A percentile compares a stretch with the other conserved stretches of the same genome.
Conservation (phyloP, 2,113 vertebrate genomes). For the Turdus rufiventris region DNA sequence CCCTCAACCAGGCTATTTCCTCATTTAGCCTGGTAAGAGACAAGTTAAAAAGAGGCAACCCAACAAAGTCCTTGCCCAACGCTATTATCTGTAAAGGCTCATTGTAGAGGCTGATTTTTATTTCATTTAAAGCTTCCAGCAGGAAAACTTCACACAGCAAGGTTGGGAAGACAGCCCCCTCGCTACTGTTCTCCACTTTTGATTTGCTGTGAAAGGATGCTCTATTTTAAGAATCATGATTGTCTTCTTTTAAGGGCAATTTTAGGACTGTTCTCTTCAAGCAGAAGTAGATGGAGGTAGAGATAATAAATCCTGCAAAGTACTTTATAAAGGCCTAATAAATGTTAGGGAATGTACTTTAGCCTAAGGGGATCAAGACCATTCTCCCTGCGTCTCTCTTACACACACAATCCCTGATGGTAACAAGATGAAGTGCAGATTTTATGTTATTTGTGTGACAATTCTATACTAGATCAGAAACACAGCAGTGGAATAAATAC, state of each 20-base stretch:
- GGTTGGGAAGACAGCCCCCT: constrained; percentile 39
- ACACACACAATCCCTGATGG: neutral
- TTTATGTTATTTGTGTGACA: constrained; percentile 14
- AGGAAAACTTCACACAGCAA: constrained; percentile 51
- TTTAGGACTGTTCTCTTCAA: constrained; percentile 62
- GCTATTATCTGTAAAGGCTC: constrained; percentile 44
- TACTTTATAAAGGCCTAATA: constrained; percentile 55
- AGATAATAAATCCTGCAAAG: constrained; percentile 67
- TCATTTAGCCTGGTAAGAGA: constrained; percentile 49
- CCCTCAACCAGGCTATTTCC: constrained; percentile 18
- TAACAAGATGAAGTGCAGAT: constrained; percentile 19
- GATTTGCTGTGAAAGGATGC: constrained; percentile 60
- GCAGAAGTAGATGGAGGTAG: constrained; percentile 54
- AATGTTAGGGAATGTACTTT: constrained; percentile 32
- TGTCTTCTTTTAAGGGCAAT: constrained; percentile 63
- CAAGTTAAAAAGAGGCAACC: constrained; percentile 47
- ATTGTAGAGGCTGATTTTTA: constrained; percentile 56
- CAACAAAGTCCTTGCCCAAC: constrained; percentile 42
- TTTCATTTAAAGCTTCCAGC: constrained; percentile 52
- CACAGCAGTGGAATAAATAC: neutral
- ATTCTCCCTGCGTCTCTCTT: neutral
- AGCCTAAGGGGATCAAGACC: constrained; percentile 16
- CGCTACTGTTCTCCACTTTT: constrained; percentile 53
- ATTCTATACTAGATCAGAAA: neutral
- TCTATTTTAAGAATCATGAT: constrained; percentile 62